phyloP scores from a whole-genome alignment of 2,113 vertebrate species.

The Python bivittatus region DNA sequence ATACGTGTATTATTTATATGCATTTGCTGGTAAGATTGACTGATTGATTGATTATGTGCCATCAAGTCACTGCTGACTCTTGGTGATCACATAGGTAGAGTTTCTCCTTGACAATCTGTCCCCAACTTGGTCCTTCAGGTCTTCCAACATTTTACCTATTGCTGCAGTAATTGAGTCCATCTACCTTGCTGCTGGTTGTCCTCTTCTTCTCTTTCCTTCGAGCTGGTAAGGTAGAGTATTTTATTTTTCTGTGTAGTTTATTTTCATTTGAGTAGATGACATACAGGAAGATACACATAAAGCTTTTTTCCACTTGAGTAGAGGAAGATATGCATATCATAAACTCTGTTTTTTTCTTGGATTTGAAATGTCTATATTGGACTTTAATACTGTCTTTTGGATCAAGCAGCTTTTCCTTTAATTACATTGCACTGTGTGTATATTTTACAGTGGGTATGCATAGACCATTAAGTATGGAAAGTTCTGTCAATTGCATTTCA shows the following conservation, averaged over 20 bases:
- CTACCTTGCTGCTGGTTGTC: not conserved
- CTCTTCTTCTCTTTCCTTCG: not conserved
- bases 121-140: not conserved
- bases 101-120: not conserved
- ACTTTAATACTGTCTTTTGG: not conserved
- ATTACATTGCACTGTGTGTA: not conserved
- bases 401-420: not conserved
- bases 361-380: not conserved
- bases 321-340: not conserved
- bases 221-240: not conserved
- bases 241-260: not conserved
- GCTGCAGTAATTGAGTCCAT: not conserved
- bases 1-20: not conserved
- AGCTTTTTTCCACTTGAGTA: not conserved
- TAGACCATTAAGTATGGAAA: not conserved
- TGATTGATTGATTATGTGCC: not conserved
- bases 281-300: not conserved
- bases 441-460: not conserved
- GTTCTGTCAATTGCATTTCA: not conserved
- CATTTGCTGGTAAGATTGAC: not conserved
- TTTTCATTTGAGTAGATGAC: not conserved
- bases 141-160: not conserved
- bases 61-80: not conserved
- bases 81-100: not conserved
- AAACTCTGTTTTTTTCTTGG: not conserved